These are phyloP conservation scores for Rhamphomyia laevipes DNA, from an alignment of 2,888 invertebrate genomes.

Conservation along the genomic window DNA sequence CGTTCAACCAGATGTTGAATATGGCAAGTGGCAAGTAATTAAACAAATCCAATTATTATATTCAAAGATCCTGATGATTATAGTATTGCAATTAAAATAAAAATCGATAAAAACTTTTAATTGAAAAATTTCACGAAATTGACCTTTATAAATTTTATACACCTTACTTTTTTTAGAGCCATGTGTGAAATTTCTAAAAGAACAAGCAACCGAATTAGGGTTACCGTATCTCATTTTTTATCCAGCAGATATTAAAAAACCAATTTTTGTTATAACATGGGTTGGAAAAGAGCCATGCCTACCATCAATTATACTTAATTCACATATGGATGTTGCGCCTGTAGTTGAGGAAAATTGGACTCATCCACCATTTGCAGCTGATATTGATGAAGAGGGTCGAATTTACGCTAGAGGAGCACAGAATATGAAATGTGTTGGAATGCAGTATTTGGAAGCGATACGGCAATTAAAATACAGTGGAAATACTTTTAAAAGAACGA, in stretches of 20 bases:
- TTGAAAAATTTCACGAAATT: too few relatives aligned
- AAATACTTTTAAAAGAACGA: slow-evolving; percentile 46
- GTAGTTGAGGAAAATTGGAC: slow-evolving; percentile 85
- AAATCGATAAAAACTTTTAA: too few relatives aligned
- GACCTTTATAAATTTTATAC: too few relatives aligned
- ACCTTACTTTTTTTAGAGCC: slow-evolving; percentile 57
- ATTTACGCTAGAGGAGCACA: slow-evolving; percentile 80
- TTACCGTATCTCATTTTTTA: slow-evolving; percentile 52
- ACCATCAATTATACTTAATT: slow-evolving; percentile 72
- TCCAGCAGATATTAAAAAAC: slow-evolving; percentile 53
- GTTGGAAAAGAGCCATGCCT: slow-evolving; percentile 56
- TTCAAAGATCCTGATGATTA: too few relatives aligned
- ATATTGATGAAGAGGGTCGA: slow-evolving; percentile 72
- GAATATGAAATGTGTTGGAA: slow-evolving; percentile 80
- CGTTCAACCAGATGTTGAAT: slow-evolving; percentile 77
- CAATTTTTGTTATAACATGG: slow-evolving; percentile 77
- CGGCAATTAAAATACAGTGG: slow-evolving; percentile 47
- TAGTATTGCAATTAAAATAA: too few relatives aligned
- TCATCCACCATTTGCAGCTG: slow-evolving; percentile 76
- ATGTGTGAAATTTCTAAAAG: slow-evolving; percentile 61
- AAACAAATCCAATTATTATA: too few relatives aligned
- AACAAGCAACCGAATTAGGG: slow-evolving; percentile 57
- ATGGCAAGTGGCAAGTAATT: too few relatives aligned
- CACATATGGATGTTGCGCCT: slow-evolving; percentile 96
- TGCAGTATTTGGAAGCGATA: slow-evolving; percentile 66